Conservation (phyloP, 2,888 invertebrate genomes). For the Tineola bisselliella region DNA sequence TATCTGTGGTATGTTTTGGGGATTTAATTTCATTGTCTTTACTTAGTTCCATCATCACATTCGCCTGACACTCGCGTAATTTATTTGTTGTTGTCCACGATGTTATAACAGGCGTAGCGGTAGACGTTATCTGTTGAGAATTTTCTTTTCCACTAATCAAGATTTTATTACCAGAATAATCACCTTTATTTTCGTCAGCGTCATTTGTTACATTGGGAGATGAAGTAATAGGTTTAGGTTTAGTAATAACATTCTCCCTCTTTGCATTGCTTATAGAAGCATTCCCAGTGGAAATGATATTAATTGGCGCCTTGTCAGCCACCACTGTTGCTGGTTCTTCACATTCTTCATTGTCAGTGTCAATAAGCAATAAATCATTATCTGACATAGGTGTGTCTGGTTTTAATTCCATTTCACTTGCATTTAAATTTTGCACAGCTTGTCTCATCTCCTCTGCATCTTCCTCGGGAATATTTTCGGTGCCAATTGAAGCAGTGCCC, state of each 20-base stretch:
- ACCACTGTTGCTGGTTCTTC: constrained; percentile 66
- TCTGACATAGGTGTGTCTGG: constrained; percentile 88
- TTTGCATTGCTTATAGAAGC: constrained; percentile 32
- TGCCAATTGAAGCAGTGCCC: constrained; percentile 50
- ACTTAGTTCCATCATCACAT: constrained; percentile 28
- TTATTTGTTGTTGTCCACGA: constrained; percentile 66
- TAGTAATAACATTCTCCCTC: constrained; percentile 45
- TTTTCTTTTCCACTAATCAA: constrained; percentile 40
- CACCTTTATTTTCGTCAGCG: background rate
- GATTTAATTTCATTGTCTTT: constrained; percentile 36
- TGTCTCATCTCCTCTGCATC: constrained; percentile 86
- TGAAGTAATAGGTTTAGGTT: constrained; percentile 32
- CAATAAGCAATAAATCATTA: constrained; percentile 83
- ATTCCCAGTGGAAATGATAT: constrained; percentile 45
- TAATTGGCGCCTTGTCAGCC: constrained; percentile 41
- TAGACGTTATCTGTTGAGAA: constrained; percentile 44
- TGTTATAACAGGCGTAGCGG: constrained; percentile 64
- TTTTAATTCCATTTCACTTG: constrained; percentile 76
- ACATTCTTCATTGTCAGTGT: constrained; percentile 84
- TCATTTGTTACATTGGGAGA: background rate
- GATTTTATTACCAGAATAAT: constrained; percentile 34
- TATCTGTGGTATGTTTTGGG: constrained; percentile 47
- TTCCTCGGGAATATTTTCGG: constrained; percentile 71
- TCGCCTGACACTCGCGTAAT: constrained; percentile 38
- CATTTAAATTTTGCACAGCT: constrained; percentile 83